Evolutionary conservation across 2,888 invertebrate genomes (phyloP).

Genomic region (Acrocyrtus sp.): DNA sequence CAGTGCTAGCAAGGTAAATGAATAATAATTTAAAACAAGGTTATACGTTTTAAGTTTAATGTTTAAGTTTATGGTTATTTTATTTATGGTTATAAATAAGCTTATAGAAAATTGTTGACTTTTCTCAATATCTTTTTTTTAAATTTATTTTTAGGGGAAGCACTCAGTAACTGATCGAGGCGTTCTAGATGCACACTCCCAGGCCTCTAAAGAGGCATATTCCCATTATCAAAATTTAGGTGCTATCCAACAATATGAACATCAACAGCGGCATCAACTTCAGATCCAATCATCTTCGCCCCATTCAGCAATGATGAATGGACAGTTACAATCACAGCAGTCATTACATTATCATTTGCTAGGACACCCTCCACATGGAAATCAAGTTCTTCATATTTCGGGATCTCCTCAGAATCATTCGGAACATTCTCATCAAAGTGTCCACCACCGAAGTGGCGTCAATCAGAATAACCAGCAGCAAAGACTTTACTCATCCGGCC

Average conservation of each 20-base stretch:
- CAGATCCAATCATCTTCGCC: conserved; percentile 18
- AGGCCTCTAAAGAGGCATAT: conserved; percentile 20
- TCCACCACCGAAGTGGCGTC: neutral
- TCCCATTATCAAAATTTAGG: conserved; percentile 39
- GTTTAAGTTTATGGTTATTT: conserved; percentile 3
- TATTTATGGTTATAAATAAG: too few species aligned
- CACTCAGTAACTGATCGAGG: conserved; percentile 16
- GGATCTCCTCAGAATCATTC: conserved; percentile 3
- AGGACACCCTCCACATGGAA: neutral
- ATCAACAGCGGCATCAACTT: conserved; percentile 30
- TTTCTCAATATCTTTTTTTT: too few species aligned
- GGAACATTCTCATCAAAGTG: neutral
- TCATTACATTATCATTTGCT: conserved; percentile 5
- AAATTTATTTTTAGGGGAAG: conserved; percentile 24
- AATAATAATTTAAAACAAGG: neutral
- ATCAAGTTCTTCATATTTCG: neutral
- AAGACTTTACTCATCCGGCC: conserved; percentile 8
- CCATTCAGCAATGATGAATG: neutral
- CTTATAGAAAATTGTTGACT: too few species aligned
- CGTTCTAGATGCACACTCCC: neutral
- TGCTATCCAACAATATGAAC: conserved; percentile 42
- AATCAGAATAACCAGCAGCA: conserved; percentile 9
- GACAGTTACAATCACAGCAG: neutral
- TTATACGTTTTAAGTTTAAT: neutral
- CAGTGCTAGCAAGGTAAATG: conserved; percentile 21